Conservation (phyloP, 2,797 vertebrate genomes). For the Distichodus sexfasciatus region DNA sequence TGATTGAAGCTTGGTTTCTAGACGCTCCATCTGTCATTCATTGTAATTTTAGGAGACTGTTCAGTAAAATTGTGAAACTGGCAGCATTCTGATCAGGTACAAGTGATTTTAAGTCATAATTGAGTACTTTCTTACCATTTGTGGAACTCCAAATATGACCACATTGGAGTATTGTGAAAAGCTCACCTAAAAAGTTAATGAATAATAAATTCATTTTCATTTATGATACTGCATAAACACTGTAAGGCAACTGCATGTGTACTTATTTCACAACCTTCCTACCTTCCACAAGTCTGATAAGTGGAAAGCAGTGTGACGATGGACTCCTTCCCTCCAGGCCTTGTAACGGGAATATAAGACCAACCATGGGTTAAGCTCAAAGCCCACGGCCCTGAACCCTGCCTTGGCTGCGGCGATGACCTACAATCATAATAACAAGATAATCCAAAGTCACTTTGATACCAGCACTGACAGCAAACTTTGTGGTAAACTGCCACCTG, state of each 20-base stretch:
- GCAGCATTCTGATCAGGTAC: neutral
- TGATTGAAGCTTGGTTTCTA: constrained; percentile 84
- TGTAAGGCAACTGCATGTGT: neutral
- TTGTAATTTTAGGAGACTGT: constrained; percentile 23
- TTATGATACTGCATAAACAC: too few species aligned
- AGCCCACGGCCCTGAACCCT: constrained; percentile 86
- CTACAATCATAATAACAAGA: constrained; percentile 61
- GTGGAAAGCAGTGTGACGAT: constrained; percentile 79
- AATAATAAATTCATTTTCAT: neutral
- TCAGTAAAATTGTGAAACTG: too few species aligned
- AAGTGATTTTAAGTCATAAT: too few species aligned
- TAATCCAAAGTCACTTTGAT: neutral
- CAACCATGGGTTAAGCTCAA: constrained; percentile 95
- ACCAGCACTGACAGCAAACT: too few species aligned
- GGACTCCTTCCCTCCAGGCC: constrained; percentile 88
- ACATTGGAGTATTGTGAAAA: constrained; percentile 88
- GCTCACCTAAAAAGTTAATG: constrained; percentile 75
- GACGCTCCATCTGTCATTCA: constrained; percentile 83
- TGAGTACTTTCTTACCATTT: constrained; percentile 85
- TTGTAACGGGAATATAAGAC: constrained; percentile 90
- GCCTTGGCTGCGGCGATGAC: constrained; percentile 92
- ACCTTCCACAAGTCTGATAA: constrained; percentile 97
- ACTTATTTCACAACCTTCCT: neutral
- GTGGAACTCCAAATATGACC: constrained; percentile 94
- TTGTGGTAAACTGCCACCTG: too few species aligned